Evolutionary conservation across 2,113 vertebrate species (phyloP).

Genomic region (Petaurus breviceps): DNA sequence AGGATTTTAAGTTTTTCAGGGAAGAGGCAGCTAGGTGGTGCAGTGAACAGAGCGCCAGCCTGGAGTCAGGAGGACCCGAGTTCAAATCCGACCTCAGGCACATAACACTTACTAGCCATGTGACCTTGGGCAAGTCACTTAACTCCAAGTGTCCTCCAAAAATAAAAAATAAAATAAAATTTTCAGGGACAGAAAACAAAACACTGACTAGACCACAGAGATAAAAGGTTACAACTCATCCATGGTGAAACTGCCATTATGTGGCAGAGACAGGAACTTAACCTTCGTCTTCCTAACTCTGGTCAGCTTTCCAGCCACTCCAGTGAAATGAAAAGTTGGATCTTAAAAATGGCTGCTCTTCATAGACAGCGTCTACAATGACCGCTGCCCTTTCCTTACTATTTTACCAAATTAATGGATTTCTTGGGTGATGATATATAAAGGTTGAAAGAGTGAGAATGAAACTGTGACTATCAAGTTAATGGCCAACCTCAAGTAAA

Average conservation of each 20-base stretch:
- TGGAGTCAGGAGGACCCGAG: no score
- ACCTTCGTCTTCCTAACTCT: not conserved
- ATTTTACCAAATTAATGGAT: not conserved
- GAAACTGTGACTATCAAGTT: not conserved
- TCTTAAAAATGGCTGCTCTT: not conserved
- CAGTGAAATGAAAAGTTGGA: not conserved
- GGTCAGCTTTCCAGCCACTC: not conserved
- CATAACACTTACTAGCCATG: no score
- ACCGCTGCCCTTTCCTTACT: not conserved
- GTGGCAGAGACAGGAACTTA: not conserved
- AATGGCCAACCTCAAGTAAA: not conserved
- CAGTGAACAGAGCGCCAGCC: no score
- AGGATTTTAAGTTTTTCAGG: no score
- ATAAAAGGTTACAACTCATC: not conserved
- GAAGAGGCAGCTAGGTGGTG: no score
- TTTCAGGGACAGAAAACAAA: no score
- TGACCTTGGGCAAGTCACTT: no score
- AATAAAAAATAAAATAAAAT: no score
- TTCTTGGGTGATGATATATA: not conserved
- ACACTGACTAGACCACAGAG: no score
- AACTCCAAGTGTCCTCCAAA: no score
- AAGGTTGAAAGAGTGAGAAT: not conserved
- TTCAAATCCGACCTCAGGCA: no score
- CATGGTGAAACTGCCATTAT: not conserved
- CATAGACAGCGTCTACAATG: not conserved